Conservation (phyloP, 2,113 vertebrate genomes). For the Neolamprologus modestus region DNA sequence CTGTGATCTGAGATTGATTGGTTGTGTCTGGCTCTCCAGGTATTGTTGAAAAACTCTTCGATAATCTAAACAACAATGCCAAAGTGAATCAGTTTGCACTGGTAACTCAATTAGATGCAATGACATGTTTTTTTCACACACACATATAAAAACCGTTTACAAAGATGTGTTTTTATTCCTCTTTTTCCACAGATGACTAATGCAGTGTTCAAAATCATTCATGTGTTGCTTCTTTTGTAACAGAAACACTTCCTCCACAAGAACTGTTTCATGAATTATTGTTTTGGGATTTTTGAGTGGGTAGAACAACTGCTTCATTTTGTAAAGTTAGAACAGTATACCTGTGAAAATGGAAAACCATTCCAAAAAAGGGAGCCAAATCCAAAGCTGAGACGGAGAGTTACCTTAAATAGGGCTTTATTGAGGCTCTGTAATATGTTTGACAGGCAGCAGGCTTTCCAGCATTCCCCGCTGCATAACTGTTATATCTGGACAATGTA, state of each 20-base stretch:
- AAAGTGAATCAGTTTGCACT: background rate
- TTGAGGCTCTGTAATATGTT: slow-evolving; percentile 20
- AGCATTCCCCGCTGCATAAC: background rate
- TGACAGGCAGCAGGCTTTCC: background rate
- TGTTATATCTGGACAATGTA: background rate
- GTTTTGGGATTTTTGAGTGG: background rate
- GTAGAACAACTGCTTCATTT: background rate
- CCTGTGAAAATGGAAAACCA: background rate
- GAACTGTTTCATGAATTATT: fast-evolving
- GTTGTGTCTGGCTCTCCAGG: slow-evolving; percentile 70
- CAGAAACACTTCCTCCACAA: background rate
- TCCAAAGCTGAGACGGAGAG: background rate
- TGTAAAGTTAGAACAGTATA: background rate
- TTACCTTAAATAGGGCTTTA: slow-evolving; percentile 42
- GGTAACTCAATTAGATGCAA: background rate
- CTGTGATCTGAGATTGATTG: slow-evolving; percentile 67
- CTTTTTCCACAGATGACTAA: background rate
- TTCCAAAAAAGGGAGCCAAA: background rate
- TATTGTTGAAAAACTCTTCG: slow-evolving; percentile 74
- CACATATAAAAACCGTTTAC: fast-evolving
- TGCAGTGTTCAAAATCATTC: background rate
- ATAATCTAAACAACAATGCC: slow-evolving; percentile 56
- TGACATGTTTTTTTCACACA: background rate
- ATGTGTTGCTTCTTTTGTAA: background rate
- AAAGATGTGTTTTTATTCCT: background rate